Base-by-base conservation (phyloP, 2,797 vertebrate genomes). In the Poeciliopsis gracilis region DNA sequence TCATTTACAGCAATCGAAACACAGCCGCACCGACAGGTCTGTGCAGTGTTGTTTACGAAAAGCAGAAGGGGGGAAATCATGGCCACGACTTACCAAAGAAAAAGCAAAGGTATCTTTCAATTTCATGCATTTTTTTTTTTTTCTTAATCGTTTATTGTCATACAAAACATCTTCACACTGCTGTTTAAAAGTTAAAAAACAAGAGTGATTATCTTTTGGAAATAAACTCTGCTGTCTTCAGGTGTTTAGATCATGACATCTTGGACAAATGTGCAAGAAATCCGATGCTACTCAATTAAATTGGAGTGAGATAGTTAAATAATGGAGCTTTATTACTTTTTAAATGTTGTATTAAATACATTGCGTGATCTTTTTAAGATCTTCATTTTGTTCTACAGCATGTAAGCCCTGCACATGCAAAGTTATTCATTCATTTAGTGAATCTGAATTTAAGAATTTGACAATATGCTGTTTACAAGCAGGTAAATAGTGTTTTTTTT, bases 41-140 rank as follows among this genome's bases (percentile, higher is more conserved):
- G 97, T 99, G 87, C 92, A 97, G 93, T 98, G 98, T 92, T 99
- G 96, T 97, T 97, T 99, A 97, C 96, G 95, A 94, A 99, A 99
- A 97, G 96, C 95, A 84, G 97, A 99, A 79, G 91, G 96, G 78
- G 98, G 98, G 71, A 97, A 97, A 88, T 95, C 97, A 30, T 99
- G 98, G 98, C 97, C 97, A 36, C 93, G 98, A 92, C 93, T 99
- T 94, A 97, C 97, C 86, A 99, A 99, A 97, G 97, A 98, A 87
- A 97, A 97, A 88, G 94, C 97, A 83, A 99, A 97, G 96, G 98
- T 99, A 84, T 84, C 1, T 72, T n/a, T 38, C 72, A 30, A 6
- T 72, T 36, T 16, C 25, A 25, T 18, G 1, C 4, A 4, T 43
- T 75, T 36, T 57, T 74, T 2, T n/a, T n/a, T n/a, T 33, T 33